Evolutionary conservation across 2,797 vertebrate genomes (phyloP), one percentile per base, ranked within the genome.

Genomic region (Semaprochilodus insignis): DNA sequence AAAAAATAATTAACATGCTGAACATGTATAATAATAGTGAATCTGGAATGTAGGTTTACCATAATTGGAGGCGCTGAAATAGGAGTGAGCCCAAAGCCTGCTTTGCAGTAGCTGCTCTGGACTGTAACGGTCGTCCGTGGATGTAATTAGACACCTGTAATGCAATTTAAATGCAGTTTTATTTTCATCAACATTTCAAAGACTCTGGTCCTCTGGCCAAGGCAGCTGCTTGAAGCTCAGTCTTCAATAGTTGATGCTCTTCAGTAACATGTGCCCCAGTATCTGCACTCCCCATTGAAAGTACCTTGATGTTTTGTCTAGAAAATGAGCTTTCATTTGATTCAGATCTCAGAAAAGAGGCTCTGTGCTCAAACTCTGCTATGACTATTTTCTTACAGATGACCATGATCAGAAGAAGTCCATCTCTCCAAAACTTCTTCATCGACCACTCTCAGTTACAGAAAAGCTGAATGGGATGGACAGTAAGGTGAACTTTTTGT

Each of bases 351-450:
- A 57, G 63, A 77, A 66, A 48, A 8, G n/a, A 63, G 48, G 17
- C 34, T 75, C 6, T 75, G 57, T 19, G 62, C 63, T 72, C 83
- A 67, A 80, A 80, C 75, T 77, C 59, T 83, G 48, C 19, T 74
- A 6, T 82, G 62, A 59, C 80, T 84, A 72, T 84, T 85, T 78
- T 74, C 60, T 86, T 87, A 59, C 84, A 88, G 87, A 81, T 86
- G 54, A 80, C 79, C 70, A 51, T 87, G 62, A 74, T 85, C 60
- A 73, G 78, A 81, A 85, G 81, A 81, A 86, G 72, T 72, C 80
- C 78, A 23, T 87, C 86, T n/a, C 82, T 88, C 57, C 85, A 84
- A 81, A 85, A 84, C 69, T 79, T 86, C 86, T 79, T 86, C 77
- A 80, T 72, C 14, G 31, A 85, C 63, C 82, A 55, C 62, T 77